Evolutionary conservation across 2,888 invertebrate species (phyloP).

Genomic region (Eumerus sabulonum): DNA sequence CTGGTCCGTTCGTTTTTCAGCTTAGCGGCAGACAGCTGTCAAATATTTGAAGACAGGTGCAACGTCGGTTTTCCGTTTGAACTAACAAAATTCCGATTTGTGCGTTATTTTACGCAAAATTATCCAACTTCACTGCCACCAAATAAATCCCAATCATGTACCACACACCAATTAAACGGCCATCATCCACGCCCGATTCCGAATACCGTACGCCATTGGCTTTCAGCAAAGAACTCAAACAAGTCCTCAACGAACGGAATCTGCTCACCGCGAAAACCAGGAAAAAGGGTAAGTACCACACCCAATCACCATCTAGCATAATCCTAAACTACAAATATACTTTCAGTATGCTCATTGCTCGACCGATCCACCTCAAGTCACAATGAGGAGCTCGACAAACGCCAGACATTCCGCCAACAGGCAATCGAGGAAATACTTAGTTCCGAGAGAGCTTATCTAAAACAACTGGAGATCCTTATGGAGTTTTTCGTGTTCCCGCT

Average conservation of each 20-base stretch:
- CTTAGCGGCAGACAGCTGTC: slow-evolving; percentile 26
- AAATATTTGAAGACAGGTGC: slow-evolving; percentile 56
- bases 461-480: slow-evolving; percentile 84
- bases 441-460: slow-evolving; percentile 85
- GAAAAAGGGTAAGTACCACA: slow-evolving; percentile 81
- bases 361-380: slow-evolving; percentile 75
- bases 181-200: slow-evolving; percentile 44
- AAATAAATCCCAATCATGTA: slow-evolving; percentile 70
- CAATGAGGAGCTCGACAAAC: slow-evolving; percentile 74
- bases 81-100: not conserved
- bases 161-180: slow-evolving; percentile 73
- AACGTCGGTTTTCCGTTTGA: slow-evolving; percentile 40
- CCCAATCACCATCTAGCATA: too few species aligned
- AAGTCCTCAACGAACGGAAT: slow-evolving; percentile 82
- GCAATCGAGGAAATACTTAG: slow-evolving; percentile 85
- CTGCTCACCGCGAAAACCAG: slow-evolving; percentile 82
- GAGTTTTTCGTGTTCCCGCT: slow-evolving; percentile 83
- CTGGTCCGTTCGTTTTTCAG: slow-evolving; percentile 8
- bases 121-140: slow-evolving; percentile 20
- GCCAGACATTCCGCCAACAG: slow-evolving; percentile 79
- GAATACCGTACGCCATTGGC: slow-evolving; percentile 78
- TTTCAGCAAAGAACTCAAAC: slow-evolving; percentile 82
- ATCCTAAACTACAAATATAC: not conserved
- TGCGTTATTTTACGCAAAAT: not conserved
- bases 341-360: slow-evolving; percentile 81